Evolutionary conservation across 2,888 invertebrate species (phyloP), one percentile per base, ranked within the genome.

Genomic region (Drosophila anomalata): DNA sequence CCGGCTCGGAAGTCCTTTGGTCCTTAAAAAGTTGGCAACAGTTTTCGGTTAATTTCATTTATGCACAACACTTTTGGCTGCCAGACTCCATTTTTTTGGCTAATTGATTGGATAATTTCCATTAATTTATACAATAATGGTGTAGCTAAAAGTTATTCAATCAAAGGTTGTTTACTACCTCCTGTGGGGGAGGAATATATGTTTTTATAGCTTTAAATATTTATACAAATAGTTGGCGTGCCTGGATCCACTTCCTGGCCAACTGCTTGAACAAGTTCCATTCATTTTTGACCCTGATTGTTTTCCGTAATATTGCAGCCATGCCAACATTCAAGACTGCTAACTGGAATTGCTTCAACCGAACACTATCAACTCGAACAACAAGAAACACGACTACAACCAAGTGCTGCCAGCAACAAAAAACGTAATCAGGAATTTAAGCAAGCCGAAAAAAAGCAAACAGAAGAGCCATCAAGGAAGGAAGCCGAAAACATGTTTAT

Each of bases 291-390:
- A 33, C 22, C 7, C 62, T 33, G 20, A 3, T 17, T 53, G 41
- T 42, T 20, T 42, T 61, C 29, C 33, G 11, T 57, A 17, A 5
- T 29, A 22, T 81, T 87, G 56, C 77, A 83, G 82, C 73, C 70
- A 78, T 74, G 82, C 75, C 87, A 78, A 83, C 73, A 59, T 67
- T 63, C 56, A 85, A 88, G 88, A 88, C 86, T 87, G 88, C 73
- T 74, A 82, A 75, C 68, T 73, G 86, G 83, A 87, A 87, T 87
- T 83, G 88, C 79, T 79, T 48, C 71, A 68, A 68, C 65, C 36
- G 47, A 52, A 52, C 41, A 67, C 42, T 74, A 65, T 78, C 67
- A 85, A 85, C 76, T 65, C 61, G 47, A 74, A 63, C 22, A 55
- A 42, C 46, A 69, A 29, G 2, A 29, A 55, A 24, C 61, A 58